A percentile compares a stretch with the other conserved stretches of the same genome.
These are phyloP conservation scores for Thamnophis elegans DNA, from an alignment of 2,797 vertebrate species.

Conservation along the genomic window DNA sequence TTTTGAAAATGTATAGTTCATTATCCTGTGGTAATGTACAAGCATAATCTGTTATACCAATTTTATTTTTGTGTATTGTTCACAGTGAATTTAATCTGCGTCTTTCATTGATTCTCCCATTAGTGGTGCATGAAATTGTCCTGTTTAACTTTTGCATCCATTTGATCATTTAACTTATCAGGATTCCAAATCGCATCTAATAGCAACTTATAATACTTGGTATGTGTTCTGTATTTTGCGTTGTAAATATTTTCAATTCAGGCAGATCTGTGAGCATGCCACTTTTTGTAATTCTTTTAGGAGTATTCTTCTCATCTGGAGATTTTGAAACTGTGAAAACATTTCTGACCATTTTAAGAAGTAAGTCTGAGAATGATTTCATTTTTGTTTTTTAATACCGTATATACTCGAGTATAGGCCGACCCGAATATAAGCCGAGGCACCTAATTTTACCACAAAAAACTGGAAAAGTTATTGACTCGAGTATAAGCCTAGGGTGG, in stretches of 20 bases:
- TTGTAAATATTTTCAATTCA: not conserved
- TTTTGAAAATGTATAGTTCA: not conserved
- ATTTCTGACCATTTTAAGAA: not conserved
- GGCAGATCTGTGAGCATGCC: not conserved
- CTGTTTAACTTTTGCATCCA: not conserved
- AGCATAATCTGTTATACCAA: not conserved
- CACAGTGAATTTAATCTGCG: not conserved
- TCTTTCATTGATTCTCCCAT: not conserved
- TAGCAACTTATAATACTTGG: not conserved
- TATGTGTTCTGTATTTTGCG: not conserved
- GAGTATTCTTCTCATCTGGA: not conserved
- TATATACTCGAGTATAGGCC: too few relatives aligned
- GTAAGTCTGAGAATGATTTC: not conserved
- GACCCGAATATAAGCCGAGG: too few relatives aligned
- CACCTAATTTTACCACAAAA: too few relatives aligned
- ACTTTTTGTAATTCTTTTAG: not conserved
- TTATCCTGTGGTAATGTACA: not conserved
- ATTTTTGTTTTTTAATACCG: not conserved
- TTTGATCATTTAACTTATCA: not conserved
- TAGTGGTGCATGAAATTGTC: not conserved
- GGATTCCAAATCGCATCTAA: not conserved
- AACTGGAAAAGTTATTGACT: too few relatives aligned
- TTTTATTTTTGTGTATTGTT: not conserved
- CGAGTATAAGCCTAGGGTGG: too few relatives aligned
- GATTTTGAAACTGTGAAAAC: not conserved